Conservation (phyloP, 2,888 invertebrate genomes). For the Cataglyphis livida region DNA sequence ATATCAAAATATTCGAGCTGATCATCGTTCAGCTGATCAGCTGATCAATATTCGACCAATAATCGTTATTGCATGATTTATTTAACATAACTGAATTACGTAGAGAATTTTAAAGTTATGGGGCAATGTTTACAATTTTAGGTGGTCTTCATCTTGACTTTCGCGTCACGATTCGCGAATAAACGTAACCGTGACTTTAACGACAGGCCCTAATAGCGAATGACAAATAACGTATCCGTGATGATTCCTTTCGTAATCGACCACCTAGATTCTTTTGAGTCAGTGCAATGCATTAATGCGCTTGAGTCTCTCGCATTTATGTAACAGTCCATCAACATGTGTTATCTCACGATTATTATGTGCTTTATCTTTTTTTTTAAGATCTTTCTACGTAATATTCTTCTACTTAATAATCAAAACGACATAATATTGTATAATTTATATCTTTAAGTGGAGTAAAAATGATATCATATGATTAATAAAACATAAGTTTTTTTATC, state of each 20-base stretch:
- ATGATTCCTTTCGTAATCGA: neutral
- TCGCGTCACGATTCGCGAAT: conserved; percentile 23
- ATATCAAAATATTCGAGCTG: neutral
- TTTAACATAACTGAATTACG: neutral
- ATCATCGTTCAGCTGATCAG: too few relatives aligned
- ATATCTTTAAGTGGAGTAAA: neutral
- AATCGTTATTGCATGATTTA: neutral
- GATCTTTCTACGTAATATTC: neutral
- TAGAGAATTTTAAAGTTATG: neutral
- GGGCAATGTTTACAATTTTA: neutral
- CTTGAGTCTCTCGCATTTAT: neutral
- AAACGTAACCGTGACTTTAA: conserved; percentile 18
- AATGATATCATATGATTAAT: neutral
- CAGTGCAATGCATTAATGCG: neutral
- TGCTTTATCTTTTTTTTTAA: neutral
- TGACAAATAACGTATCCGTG: conserved; percentile 10
- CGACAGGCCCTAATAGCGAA: neutral
- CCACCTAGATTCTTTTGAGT: neutral
- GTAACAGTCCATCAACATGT: neutral
- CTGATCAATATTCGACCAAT: too few relatives aligned
- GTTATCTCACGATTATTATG: neutral
- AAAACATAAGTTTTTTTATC: too few relatives aligned
- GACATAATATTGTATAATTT: neutral
- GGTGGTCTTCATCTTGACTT: conserved; percentile 28
- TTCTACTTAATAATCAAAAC: too few relatives aligned